Evolutionary conservation across 2,113 vertebrate genomes (phyloP).

Genomic region (Falcunculus frontatus): DNA sequence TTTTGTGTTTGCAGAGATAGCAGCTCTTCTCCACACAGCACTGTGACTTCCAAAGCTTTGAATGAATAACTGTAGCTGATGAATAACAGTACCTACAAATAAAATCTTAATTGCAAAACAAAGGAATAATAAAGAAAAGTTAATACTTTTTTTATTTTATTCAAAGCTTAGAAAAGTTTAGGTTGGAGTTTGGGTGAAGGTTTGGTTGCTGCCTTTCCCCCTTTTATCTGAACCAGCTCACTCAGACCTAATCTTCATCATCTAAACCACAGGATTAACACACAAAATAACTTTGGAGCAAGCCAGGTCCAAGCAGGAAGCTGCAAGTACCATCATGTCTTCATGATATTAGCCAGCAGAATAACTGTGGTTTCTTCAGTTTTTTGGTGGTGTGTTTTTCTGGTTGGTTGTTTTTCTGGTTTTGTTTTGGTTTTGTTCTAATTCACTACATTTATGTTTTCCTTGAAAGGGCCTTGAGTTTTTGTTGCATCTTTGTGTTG

Average conservation of each 20-base stretch:
- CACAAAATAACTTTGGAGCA: slow-evolving; percentile 63
- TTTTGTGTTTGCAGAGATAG: neutral
- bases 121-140: slow-evolving; percentile 33
- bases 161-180: slow-evolving; percentile 33
- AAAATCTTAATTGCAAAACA: slow-evolving; percentile 57
- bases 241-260: slow-evolving; percentile 61
- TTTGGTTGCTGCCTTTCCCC: slow-evolving; percentile 17
- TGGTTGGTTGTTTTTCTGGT: neutral
- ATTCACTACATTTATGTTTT: slow-evolving; percentile 4
- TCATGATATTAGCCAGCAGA: slow-evolving; percentile 49
- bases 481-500: neutral
- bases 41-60: neutral
- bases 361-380: slow-evolving; percentile 58
- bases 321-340: slow-evolving; percentile 64
- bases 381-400: neutral
- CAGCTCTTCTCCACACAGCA: neutral
- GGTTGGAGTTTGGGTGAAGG: slow-evolving; percentile 7
- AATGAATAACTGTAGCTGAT: slow-evolving; percentile 6
- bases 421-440: neutral
- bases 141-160: neutral
- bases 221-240: slow-evolving; percentile 64
- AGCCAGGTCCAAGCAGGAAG: slow-evolving; percentile 66
- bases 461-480: slow-evolving; percentile 4
- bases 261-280: slow-evolving; percentile 72
- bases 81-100: neutral